Evolutionary conservation across 2,888 invertebrate genomes (phyloP), one percentile per base, ranked within the genome.

Genomic region (Volucella zonaria): DNA sequence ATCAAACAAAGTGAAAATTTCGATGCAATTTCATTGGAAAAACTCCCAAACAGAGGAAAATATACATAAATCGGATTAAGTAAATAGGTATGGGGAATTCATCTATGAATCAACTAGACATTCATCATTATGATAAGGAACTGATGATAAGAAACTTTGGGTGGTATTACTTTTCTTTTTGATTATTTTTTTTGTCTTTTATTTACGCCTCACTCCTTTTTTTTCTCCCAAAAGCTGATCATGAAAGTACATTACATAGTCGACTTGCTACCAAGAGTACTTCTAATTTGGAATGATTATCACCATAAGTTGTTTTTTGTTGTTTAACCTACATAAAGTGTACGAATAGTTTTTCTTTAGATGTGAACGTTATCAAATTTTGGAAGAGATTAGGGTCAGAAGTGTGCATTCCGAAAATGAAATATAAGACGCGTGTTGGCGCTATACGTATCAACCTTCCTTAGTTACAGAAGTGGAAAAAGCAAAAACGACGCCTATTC

Each of bases 61-160:
- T 18, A 18, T 23, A 3, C 3, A 47, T 38, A 15, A 66, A 58
- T 71, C 54, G 74, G 74, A 80, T 79, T 74, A 61, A 56, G 18
- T n/a, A 67, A 54, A 80, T 54, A 80, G 74, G 74, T 80, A 80
- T 54, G 74, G 10, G 49, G 10, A 38, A 12, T 40, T 38, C 49
- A 10, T 54, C 12, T 15, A 40, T 52, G 11, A 31, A 38, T 38
- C 23, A 40, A 2, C 11, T 58, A n/a, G 11, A 31, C 47, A 11
- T 4, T n/a, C 31, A 62, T 58, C 38, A 49, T 12, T 47, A 38
- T 38, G 73, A 73, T 62, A 45, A 62, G 43, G 18, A 43, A 52
- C 9, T 10, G 45, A 0, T 31, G 31, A 31, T 31, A 31, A 31
- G 31, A 6, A 31, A 31, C 4, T 31, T 4, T 31, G 31, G 31